Evolutionary conservation across 2,797 vertebrate species (phyloP).

Genomic region (Muscicapa comitata): DNA sequence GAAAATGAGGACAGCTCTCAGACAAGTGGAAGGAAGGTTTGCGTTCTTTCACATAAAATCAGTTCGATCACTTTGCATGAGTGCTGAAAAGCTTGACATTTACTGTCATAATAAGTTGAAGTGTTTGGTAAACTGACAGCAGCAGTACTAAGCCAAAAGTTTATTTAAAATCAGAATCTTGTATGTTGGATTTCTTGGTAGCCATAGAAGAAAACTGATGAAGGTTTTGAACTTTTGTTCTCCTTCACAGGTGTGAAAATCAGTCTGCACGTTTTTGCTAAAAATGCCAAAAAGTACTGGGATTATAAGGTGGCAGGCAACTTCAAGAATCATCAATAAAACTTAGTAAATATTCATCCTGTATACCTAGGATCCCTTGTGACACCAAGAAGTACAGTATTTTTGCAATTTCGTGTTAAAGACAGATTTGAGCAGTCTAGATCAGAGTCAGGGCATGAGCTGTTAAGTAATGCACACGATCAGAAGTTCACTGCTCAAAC

Average conservation of each 20-base stretch:
- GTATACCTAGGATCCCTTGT: not conserved
- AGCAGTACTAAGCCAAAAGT: not conserved
- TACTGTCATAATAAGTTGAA: not conserved
- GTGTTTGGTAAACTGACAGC: not conserved
- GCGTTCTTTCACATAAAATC: not conserved
- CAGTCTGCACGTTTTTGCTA: not conserved
- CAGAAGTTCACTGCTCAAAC: not conserved
- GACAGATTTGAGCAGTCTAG: not conserved
- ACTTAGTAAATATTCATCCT: not conserved
- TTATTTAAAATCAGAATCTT: not conserved
- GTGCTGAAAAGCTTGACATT: not conserved
- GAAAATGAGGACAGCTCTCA: constrained; percentile 69
- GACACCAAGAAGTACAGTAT: not conserved
- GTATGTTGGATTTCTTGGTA: not conserved
- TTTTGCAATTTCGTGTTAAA: not conserved
- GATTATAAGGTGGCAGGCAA: not conserved
- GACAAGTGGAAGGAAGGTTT: constrained; percentile 74
- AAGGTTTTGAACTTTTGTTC: not conserved
- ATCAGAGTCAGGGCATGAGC: not conserved
- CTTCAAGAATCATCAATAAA: not conserved
- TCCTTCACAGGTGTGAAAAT: not conserved
- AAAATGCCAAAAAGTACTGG: not conserved
- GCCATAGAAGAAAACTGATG: not conserved
- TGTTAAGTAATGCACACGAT: not conserved
- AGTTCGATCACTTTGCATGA: not conserved